Evolutionary conservation across 2,888 invertebrate genomes (phyloP).

Genomic region (Morpho deidamia): DNA sequence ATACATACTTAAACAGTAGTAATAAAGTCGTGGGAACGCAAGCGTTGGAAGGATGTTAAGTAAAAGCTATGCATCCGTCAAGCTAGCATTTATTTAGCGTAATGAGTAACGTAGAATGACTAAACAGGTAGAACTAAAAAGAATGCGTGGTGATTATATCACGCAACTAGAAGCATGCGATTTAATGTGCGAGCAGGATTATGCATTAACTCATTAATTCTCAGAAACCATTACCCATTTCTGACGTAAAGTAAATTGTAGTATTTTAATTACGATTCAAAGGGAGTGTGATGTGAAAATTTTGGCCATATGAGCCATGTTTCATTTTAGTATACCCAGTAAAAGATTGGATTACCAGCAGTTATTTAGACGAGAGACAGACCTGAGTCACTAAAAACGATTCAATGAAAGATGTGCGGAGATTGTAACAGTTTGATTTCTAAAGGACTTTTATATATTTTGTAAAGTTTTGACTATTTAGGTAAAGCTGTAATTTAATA

Average conservation of each 20-base stretch:
- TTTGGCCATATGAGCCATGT: too few relatives aligned
- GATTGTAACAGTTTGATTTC: too few relatives aligned
- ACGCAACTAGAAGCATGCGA: background rate
- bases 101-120: constrained; percentile 25
- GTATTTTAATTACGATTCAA: too few relatives aligned
- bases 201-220: constrained; percentile 1
- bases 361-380: too few relatives aligned
- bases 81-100: constrained; percentile 21
- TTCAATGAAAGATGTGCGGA: too few relatives aligned
- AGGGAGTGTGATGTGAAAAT: too few relatives aligned
- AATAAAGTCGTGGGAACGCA: constrained; percentile 17
- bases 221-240: background rate
- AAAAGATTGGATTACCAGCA: too few relatives aligned
- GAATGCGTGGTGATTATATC: constrained; percentile 11
- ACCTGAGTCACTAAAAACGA: too few relatives aligned
- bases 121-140: constrained; percentile 12
- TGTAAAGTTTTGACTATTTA: too few relatives aligned
- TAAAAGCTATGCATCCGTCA: constrained; percentile 22
- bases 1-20: background rate
- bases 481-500: too few relatives aligned
- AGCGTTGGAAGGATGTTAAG: constrained; percentile 19
- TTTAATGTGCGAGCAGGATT: constrained; percentile 1
- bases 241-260: background rate
- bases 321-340: background rate
- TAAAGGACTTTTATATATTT: too few relatives aligned